Percentiles rank a stretch among this genome's conserved stretches.
Evolutionary conservation across 1,140 invertebrate genomes (phyloP).

Genomic region (Elysia chlorotica): DNA sequence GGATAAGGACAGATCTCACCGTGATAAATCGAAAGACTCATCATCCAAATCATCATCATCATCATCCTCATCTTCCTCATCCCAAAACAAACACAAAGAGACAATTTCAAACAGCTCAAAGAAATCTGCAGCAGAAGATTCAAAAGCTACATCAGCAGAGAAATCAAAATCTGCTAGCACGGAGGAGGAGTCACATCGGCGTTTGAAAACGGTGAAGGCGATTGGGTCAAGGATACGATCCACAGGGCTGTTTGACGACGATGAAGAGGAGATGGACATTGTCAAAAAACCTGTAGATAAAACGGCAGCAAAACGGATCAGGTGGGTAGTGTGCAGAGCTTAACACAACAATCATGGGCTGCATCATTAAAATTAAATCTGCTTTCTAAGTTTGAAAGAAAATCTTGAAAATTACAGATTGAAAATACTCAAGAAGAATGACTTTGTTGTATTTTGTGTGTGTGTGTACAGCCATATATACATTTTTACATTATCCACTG

Average conservation of each 20-base stretch:
- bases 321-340: too few relatives aligned
- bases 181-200: slow-evolving; percentile 31
- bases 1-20: slow-evolving; percentile 17
- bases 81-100: neutral
- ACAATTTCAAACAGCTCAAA: too few relatives aligned
- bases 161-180: slow-evolving; percentile 26
- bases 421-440: too few relatives aligned
- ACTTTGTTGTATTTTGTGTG: too few relatives aligned
- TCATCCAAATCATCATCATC: neutral
- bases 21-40: neutral
- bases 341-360: too few relatives aligned
- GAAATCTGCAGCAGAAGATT: too few relatives aligned
- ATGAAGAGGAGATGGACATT: slow-evolving; percentile 8
- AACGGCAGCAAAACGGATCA: neutral
- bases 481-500: too few relatives aligned
- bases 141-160: too few relatives aligned
- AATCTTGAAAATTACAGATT: too few relatives aligned
- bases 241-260: slow-evolving; percentile 42
- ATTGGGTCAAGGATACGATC: slow-evolving; percentile 47
- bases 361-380: too few relatives aligned
- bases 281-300: slow-evolving; percentile 1
- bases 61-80: neutral
- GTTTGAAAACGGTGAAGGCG: slow-evolving; percentile 49
- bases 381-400: too few relatives aligned
- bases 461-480: too few relatives aligned